Evolutionary conservation across 2,113 vertebrate species (phyloP), one percentile per base, ranked within the genome.

Genomic region (Ptilorrhoa leucosticta): DNA sequence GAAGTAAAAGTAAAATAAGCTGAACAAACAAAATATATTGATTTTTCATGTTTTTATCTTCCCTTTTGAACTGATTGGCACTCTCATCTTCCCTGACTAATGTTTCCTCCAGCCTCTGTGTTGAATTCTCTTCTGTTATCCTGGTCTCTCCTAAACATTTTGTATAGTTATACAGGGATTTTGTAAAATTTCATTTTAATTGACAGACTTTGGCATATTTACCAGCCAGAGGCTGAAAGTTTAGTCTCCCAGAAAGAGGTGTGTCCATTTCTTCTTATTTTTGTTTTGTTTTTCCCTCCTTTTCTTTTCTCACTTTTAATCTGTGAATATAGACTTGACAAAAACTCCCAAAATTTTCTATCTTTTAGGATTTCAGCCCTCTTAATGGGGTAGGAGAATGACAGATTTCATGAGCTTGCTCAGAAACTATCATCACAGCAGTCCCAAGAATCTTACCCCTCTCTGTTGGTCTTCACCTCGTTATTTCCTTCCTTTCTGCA

Each of bases 271-370:
- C 6, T 35, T 60, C 13, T 54, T 23, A 18, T 56, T 44, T 47
- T 42, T 70, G 6, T 33, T 51, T 35, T 12, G 2, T 0, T 28
- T 35, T 31, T 13, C 21, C 5, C 1, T 22, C 3, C 7, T 72
- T 79, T 71, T 21, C 18, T 12, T n/a, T 89, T 78, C 78, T 27
- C 16, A 26, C 5, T 63, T 93, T 75, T 58, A 82, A 56, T 45
- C 16, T 57, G 8, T 11, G 15, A 89, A 37, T 18, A 72, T 5
- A 39, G 7, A 42, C 28, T 63, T 61, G 7, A 65, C 11, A 89
- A 76, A 37, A 23, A 51, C 18, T 26, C 40, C 56, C 11, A 79
- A 63, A 82, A 85, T 31, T 71, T 15, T 35, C 21, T 78, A 7
- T 7, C 20, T 81, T 81, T 94, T 70, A 69, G 20, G n/a, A 57